Evolutionary conservation across 92 coral and sea anemone species (phyloP), one percentile per base, ranked within the genome.

Genomic region (Palythoa caribaeorum): DNA sequence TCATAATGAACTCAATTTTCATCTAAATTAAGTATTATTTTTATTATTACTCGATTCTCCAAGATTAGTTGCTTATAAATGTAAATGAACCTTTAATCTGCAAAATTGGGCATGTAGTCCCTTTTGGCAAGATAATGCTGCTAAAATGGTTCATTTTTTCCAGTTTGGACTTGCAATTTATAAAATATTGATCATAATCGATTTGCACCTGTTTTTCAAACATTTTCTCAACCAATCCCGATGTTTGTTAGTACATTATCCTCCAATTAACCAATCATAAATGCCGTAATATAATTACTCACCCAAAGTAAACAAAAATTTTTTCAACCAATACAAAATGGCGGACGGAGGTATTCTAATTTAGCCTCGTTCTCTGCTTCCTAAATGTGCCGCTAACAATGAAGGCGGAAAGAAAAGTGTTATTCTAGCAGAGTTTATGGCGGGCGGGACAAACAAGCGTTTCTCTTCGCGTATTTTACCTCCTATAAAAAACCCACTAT

Each of bases 401-500:
- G 86, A 71, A 53, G 71, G 76, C 54, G 38, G 37, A 44, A 80
- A 80, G 52, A 63, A 14, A 37, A 66, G 53, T 12, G 48, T 47
- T 35, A 4, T 44, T 68, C 76, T 81, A 81, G 59, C 79, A 71
- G 83, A 62, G 71, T 89, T 59, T 38, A 94, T 95, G 98, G 93
- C 95, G 63, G 89, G 94, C 72, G 96, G 98, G 78, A 92, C 96
- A 37, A 87, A 89, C 66, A 95, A 90, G 16, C 92, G 87, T 44
- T 79, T 89, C 51, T 84, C 94, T 14, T 84, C 94, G 48, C 93
- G 99, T 38, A 88, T 96, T 76, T 80, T 96, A 47, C 99, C 99
- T 36, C 98, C 99, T 62, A 96, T 96, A 19, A 95, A 94, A 66
- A 96, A 94, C 50, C 98, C 98, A 17, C 94, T 93, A 28, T 95